phyloP scores from a whole-genome alignment of 2,797 vertebrate genomes.

The Acanthornis magna region DNA sequence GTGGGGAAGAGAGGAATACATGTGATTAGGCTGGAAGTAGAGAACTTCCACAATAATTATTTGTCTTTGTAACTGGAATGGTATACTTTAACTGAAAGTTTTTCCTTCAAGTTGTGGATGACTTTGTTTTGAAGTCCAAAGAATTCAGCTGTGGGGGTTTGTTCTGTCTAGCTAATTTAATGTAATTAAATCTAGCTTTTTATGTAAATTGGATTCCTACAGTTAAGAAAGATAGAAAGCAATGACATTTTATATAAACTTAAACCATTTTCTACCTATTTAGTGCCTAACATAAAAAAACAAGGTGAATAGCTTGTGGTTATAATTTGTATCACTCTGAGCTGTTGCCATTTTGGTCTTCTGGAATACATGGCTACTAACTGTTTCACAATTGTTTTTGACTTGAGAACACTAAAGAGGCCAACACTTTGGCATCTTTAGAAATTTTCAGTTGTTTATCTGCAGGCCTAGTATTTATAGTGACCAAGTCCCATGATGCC shows the following conservation, averaged over 20 bases:
- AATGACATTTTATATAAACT: not conserved
- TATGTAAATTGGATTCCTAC: not conserved
- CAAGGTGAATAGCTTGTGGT: not conserved
- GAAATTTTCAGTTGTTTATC: not conserved
- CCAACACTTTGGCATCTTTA: not conserved
- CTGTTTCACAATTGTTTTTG: not conserved
- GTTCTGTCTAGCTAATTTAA: not conserved
- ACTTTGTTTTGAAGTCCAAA: not conserved
- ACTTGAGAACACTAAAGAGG: not conserved
- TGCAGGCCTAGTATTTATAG: constrained; percentile 1
- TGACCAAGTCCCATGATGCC: not conserved
- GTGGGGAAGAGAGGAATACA: not conserved
- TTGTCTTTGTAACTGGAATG: not conserved
- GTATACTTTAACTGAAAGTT: not conserved
- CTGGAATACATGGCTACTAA: not conserved
- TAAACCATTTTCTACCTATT: not conserved
- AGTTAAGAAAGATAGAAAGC: not conserved
- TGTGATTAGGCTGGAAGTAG: not conserved
- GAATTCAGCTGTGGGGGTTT: not conserved
- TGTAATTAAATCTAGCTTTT: not conserved
- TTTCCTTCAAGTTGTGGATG: not conserved
- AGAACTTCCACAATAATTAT: too few species aligned
- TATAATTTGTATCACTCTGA: not conserved
- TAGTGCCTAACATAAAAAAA: not conserved
- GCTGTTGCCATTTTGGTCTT: not conserved